Conservation (phyloP, 2,797 vertebrate species). For the Peromyscus attwateri region DNA sequence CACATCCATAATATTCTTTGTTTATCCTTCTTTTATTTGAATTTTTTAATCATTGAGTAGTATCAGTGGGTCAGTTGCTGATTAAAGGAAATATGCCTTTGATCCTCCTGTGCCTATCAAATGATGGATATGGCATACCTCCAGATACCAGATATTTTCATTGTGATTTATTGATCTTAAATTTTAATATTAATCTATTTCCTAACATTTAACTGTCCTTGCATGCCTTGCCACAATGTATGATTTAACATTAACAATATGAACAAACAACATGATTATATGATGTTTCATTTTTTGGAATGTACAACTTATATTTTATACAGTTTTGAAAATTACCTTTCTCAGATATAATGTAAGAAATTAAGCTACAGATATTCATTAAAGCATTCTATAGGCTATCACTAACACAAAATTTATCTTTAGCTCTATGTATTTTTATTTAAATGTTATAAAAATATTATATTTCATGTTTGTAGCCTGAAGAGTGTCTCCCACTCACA, state of each 20-base stretch:
- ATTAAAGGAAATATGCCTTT: neutral
- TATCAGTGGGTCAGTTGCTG: neutral
- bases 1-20: neutral
- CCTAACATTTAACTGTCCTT: neutral
- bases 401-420: neutral
- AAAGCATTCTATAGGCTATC: neutral
- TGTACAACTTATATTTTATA: neutral
- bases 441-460: neutral
- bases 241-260: neutral
- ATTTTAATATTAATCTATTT: constrained; percentile 48
- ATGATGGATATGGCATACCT: neutral
- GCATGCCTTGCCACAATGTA: neutral
- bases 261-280: neutral
- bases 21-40: neutral
- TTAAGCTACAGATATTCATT: constrained; percentile 7
- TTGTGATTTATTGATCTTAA: neutral
- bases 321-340: neutral
- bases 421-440: neutral
- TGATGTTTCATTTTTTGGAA: neutral
- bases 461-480: neutral
- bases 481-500: too few species aligned
- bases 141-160: neutral
- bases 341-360: neutral
- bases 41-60: neutral
- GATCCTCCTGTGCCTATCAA: neutral